Evolutionary conservation across 2,797 vertebrate genomes (phyloP), one percentile per base, ranked within the genome.

Genomic region (Myripristis murdjan): DNA sequence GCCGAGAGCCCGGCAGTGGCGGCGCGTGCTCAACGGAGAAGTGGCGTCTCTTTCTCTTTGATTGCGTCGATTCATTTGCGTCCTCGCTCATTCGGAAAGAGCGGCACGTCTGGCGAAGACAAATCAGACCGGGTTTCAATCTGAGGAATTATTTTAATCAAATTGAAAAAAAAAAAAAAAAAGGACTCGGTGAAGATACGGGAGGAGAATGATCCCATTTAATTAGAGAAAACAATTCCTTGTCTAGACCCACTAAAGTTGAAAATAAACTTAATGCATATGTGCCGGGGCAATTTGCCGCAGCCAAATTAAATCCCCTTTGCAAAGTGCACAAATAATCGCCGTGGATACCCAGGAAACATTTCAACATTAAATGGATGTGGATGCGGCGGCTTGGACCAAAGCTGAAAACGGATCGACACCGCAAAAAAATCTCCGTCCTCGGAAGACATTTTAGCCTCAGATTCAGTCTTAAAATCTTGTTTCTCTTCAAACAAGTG

Each of bases 101-200:
- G 67, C 33, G 0, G 60, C 33, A 16, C 0, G 55, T 69, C 76
- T 63, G 73, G 68, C 65, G 68, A 69, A 74, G 66, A 75, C 71
- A 77, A 83, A 85, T 84, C 79, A 90, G 74, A n/a, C 46, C 72
- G 0, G 61, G 41, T 82, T 89, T 87, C 87, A 87, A 85, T 87
- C 91, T 79, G 70, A 86, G 72, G 72, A 86, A 85, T 87, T 65
- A 86, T 88, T 85, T 85, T 73, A 79, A 84, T 85, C 75, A 81
- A 87, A 86, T 77, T 79, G 79, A n/a, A 11, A 59, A 73, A 82
- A 51, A 23, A 14, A 23, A 58, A n/a, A n/a, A n/a, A n/a, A 78
- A 84, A 14, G 52, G 49, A 53, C 43, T 67, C 56, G 24, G 66
- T 60, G 66, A 83, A 81, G 81, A 83, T 23, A 54, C 70, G 58